Evolutionary conservation across 2,888 invertebrate genomes (phyloP), one percentile per base, ranked within the genome.

Genomic region (Caenorhabditis sulstoni): DNA sequence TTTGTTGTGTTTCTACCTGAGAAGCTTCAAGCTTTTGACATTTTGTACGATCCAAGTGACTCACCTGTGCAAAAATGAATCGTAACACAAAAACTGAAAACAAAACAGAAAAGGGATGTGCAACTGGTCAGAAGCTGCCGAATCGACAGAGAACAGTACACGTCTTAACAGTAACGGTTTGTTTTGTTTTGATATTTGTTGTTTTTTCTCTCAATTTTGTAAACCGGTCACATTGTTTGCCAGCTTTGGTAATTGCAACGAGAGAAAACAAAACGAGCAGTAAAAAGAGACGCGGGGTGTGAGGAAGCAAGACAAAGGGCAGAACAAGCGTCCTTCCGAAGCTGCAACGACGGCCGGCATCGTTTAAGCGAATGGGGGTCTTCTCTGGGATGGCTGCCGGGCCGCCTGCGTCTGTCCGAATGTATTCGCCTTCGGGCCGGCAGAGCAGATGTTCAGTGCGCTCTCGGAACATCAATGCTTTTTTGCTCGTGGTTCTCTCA

Each of bases 201-300:
- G 50, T 18, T 55, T 55, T 44, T 66, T 23, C 29, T 29, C 47
- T 45, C 18, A 20, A 45, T 65, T 52, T 59, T 29, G 52, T 44
- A 68, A 68, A 68, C 67, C 59, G 67, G 67, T 68, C 44, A 49
- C 16, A 50, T 66, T 68, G 50, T 68, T 67, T 67, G 67, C 39
- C 29, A 41, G 9, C 14, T 44, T 41, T 16, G 22, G 47, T 20
- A 65, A 44, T 29, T 23, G 44, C 11, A 18, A 14, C 1, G 20
- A 65, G 45, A 57, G 58, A 50, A 47, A 68, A 59, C 67, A 50
- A 68, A 52, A 44, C 29, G 29, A 29, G 29, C 29, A 29, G 29
- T 29, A 29, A 29, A 29, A 29, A 29, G 29, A 29, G 29, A 29
- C 29, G 29, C 4, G 29, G 35, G 20, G 39, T 14, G 23, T 12